Evolutionary conservation across 2,113 vertebrate genomes (phyloP), one percentile per base, ranked within the genome.

Genomic region (Phocoena sinus): DNA sequence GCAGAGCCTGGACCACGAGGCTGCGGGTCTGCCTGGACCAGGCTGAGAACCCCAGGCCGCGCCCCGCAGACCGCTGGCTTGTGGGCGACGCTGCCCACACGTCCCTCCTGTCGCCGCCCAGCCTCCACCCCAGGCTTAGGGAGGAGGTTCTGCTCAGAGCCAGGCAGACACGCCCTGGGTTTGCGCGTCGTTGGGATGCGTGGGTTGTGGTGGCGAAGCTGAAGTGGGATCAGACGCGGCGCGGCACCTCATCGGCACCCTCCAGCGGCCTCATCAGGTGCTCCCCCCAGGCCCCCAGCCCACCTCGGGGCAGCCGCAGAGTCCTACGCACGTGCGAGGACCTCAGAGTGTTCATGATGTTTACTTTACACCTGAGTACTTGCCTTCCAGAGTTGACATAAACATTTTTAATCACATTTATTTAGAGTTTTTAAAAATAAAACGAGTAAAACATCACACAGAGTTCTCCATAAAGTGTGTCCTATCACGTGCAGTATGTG

Each of bases 131-230:
- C 67, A 25, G 4, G 85, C 47, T 62, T 1, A 33, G 31, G 2
- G 63, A 31, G 28, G 13, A 25, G 8, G 10, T 28, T n/a, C 41
- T 71, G 38, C 38, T 44, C 44, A 13, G 8, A 47, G 80, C 28
- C 0, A 0, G 28, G 23, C 17, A 20, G 31, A 17, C 44, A 36
- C 13, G 23, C 47, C 91, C 70, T 56, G 80, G 68, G 41, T 36
- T 26, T 60, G 38, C 3, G 1, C 1, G 0, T 31, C 17, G 3
- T 11, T 4, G 33, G 12, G 63, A 41, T 0, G 18, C 9, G 5
- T 18, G 31, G 14, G 13, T 7, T 1, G n/a, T 38, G 47, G 67
- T 3, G 6, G 44, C 1, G 8, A 18, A 14, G 13, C 44, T 41
- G 62, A 41, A n/a, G 28, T 38, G 17, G 20, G 21, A 41, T n/a